Evolutionary conservation across 2,113 vertebrate species (phyloP).

Genomic region (Brachyhypopomus gauderio): DNA sequence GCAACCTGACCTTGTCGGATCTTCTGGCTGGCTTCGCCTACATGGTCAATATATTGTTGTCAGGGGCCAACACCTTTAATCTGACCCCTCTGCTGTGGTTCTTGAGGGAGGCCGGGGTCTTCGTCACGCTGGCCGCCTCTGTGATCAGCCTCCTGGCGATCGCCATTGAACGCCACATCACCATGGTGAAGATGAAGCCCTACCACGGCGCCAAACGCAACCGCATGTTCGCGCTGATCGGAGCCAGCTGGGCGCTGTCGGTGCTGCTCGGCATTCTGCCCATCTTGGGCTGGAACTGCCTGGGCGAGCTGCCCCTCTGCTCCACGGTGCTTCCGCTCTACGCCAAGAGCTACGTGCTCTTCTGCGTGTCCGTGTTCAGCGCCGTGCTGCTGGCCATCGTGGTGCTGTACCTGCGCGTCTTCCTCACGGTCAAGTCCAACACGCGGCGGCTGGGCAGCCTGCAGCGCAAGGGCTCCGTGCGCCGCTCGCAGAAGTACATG

Average conservation of each 20-base stretch:
- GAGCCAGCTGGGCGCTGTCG: conserved; percentile 79
- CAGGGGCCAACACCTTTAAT: conserved; percentile 79
- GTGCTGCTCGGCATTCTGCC: conserved; percentile 81
- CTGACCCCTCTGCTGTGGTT: conserved; percentile 88
- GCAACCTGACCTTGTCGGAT: conserved; percentile 88
- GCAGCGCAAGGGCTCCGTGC: conserved; percentile 61
- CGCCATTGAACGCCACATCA: conserved; percentile 86
- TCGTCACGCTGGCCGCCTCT: conserved; percentile 85
- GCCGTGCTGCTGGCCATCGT: conserved; percentile 81
- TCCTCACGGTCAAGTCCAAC: conserved; percentile 77
- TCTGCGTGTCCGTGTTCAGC: conserved; percentile 81
- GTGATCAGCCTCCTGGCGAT: conserved; percentile 87
- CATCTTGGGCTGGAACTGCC: conserved; percentile 88
- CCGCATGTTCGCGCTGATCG: conserved; percentile 79
- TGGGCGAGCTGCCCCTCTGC: conserved; percentile 76
- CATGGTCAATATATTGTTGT: conserved; percentile 84
- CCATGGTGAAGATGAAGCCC: conserved; percentile 83
- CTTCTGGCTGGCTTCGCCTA: conserved; percentile 87
- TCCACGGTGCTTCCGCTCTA: conserved; percentile 88
- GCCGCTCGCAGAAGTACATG: conserved; percentile 78
- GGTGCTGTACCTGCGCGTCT: conserved; percentile 82
- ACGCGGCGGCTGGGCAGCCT: conserved; percentile 68
- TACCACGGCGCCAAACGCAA: conserved; percentile 75
- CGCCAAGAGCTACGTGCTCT: conserved; percentile 84
- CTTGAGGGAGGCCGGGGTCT: conserved; percentile 85